These are phyloP conservation scores for Sprattus sprattus DNA, from an alignment of 2,113 vertebrate species.

Conservation along the genomic window DNA sequence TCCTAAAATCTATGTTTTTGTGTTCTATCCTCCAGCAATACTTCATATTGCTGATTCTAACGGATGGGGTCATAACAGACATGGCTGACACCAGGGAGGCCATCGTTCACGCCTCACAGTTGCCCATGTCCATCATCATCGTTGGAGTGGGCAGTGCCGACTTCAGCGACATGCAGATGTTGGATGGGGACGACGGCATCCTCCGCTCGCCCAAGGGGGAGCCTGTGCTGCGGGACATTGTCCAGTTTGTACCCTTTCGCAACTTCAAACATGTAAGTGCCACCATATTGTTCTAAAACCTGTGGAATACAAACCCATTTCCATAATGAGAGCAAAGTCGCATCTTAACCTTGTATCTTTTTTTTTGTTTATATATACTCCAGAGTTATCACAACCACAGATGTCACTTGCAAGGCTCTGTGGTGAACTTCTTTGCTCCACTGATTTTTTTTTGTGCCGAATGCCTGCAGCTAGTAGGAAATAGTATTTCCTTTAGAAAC, in stretches of 20 bases:
- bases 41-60: constrained; percentile 95
- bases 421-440: not conserved
- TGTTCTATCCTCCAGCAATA: constrained; percentile 80
- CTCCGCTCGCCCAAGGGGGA: constrained; percentile 90
- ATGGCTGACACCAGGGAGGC: constrained; percentile 96
- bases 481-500: not conserved
- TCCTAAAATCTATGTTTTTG: not conserved
- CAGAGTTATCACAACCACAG: not conserved
- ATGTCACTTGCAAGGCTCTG: not conserved
- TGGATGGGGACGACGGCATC: constrained; percentile 92
- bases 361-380: not conserved
- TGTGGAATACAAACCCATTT: not conserved
- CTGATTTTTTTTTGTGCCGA: not conserved
- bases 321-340: not conserved
- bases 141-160: constrained; percentile 92
- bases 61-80: constrained; percentile 95
- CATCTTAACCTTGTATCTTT: not conserved
- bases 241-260: constrained; percentile 96
- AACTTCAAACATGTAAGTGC: constrained; percentile 95
- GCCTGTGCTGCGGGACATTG: constrained; percentile 91
- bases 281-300: constrained; percentile 10
- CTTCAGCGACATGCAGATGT: constrained; percentile 97
- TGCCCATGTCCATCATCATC: constrained; percentile 98
- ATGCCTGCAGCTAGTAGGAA: not conserved
- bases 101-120: constrained; percentile 93